Percentiles rank a stretch among this genome's conserved stretches.
Evolutionary conservation across 2,797 vertebrate genomes (phyloP).

Genomic region (Lutjanus argentimaculatus): DNA sequence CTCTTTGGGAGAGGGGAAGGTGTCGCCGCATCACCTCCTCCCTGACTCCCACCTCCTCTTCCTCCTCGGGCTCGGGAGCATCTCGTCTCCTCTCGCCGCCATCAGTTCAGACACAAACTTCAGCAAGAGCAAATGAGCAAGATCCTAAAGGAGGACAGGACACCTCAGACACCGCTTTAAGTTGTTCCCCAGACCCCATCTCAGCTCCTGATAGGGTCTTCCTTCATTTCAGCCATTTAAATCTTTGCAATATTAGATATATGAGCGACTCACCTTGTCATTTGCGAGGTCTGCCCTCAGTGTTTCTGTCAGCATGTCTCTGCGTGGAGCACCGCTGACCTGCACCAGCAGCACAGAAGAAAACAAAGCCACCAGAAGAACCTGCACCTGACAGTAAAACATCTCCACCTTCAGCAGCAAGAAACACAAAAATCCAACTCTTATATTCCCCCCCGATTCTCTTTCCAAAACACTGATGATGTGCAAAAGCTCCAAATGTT

Average conservation of each 20-base stretch:
- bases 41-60: constrained; percentile 61
- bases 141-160: constrained; percentile 66
- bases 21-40: constrained; percentile 76
- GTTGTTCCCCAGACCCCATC: neutral
- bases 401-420: constrained; percentile 62
- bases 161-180: neutral
- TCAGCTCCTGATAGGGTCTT: no score
- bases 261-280: constrained; percentile 73
- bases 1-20: constrained; percentile 78
- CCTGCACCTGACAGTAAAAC: constrained; percentile 73
- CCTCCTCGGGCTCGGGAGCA: constrained; percentile 60
- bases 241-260: no score
- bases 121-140: constrained; percentile 69
- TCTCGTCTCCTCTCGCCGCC: constrained; percentile 37
- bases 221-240: neutral
- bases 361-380: constrained; percentile 70
- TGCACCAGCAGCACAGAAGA: constrained; percentile 66
- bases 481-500: neutral
- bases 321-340: constrained; percentile 64
- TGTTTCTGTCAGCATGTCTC: constrained; percentile 63
- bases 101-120: constrained; percentile 74
- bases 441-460: neutral
- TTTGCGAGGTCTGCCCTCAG: constrained; percentile 61
- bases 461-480: neutral
- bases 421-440: neutral